Conservation (phyloP, 2,888 invertebrate genomes). For the Parnassius glacialis region DNA sequence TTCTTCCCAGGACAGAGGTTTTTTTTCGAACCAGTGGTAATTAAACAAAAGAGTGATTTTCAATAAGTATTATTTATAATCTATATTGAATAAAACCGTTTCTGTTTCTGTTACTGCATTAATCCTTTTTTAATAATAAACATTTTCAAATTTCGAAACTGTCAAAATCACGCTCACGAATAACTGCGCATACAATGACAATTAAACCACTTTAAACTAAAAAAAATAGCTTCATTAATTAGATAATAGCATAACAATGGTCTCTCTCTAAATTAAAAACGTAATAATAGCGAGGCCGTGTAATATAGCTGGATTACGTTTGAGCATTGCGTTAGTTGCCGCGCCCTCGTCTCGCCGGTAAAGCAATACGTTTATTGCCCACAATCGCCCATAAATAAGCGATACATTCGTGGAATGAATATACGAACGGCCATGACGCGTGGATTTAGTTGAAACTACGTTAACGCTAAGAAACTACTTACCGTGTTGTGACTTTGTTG, state of each 20-base stretch:
- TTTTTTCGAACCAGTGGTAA: no score
- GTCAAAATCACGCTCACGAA: neutral
- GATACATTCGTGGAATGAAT: constrained; percentile 21
- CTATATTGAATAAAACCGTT: no score
- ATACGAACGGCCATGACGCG: constrained; percentile 13
- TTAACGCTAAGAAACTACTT: no score
- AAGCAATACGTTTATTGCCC: constrained; percentile 8
- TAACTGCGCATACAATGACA: constrained; percentile 11
- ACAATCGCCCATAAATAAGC: constrained; percentile 12
- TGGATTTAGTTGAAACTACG: neutral
- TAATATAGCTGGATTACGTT: constrained; percentile 15
- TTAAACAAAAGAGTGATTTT: no score
- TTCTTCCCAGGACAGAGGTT: no score
- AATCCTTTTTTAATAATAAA: neutral
- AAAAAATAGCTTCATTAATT: constrained; percentile 16
- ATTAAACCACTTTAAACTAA: constrained; percentile 12
- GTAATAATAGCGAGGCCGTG: constrained; percentile 23
- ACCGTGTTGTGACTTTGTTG: no score
- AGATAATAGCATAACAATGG: constrained; percentile 23
- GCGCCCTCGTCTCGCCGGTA: constrained; percentile 4
- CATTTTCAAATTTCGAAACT: neutral
- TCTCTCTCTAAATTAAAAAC: constrained; percentile 17
- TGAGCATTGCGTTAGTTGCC: constrained; percentile 3
- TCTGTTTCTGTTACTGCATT: no score
- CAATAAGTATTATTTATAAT: no score